Evolutionary conservation across 2,113 vertebrate genomes (phyloP), one percentile per base, ranked within the genome.

Genomic region (Sinocyclocheilus anophthalmus): DNA sequence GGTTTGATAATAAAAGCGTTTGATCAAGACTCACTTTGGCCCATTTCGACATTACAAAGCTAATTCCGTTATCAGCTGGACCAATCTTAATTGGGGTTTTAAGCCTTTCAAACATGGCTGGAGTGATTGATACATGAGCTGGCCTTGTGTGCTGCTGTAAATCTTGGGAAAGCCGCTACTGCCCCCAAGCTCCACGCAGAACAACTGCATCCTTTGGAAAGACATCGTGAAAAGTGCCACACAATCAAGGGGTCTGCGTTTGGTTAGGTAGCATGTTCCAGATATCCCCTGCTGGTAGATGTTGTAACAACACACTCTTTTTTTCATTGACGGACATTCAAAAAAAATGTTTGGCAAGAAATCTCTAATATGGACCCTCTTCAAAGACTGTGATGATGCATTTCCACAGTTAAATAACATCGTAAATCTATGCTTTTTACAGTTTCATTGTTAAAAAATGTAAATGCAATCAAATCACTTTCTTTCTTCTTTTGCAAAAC

Each of bases 11-110:
- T 26, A 65, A 24, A 45, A 55, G 39, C 80, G 76, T 88, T 88
- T 76, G 78, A 86, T 90, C 78, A 87, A 92, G 91, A 80, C 84
- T 79, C 85, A 75, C 89, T 93, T 91, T 67, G 86, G 84, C 88
- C 81, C 90, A 82, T 91, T 88, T 86, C 88, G 82, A 85, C 83
- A 87, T 91, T 91, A 88, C 90, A 91, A 90, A 91, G 93, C 92
- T 93, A 93, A 93, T 94, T 91, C 87, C 86, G 69, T 91, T 94
- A 95, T 94, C 93, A 91, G 39, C 48, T 45, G 84, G 90, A 93
- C 92, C 87, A 87, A 94, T 95, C 93, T 92, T 93, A 93, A 94
- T 95, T 94, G 92, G 88, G 63, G 85, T 76, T 90, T 88, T 75
- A 88, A 88, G 81, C 83, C 75, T 86, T 84, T 88, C 85, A 88